A percentile compares a stretch with the other conserved stretches of the same genome.
Evolutionary conservation across 2,113 vertebrate genomes (phyloP).

Genomic region (Aphelocoma coerulescens): DNA sequence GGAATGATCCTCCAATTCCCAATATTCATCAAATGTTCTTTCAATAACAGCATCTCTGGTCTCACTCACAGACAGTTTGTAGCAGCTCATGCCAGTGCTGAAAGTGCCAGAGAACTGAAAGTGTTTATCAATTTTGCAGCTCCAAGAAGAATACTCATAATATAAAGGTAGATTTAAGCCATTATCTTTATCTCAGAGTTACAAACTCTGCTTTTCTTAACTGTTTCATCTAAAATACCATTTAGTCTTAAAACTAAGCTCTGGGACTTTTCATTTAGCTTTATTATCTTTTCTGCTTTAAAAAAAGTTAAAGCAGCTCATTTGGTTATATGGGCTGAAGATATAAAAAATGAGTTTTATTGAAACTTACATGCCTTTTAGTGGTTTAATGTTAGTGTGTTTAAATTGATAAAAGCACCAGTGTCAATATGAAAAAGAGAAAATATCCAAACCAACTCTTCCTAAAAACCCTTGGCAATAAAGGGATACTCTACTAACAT

Average conservation of each 20-base stretch:
- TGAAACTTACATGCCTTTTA: conserved; percentile 7
- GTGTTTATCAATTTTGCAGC: neutral
- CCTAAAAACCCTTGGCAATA: neutral
- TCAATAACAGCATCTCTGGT: neutral
- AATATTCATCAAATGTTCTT: neutral
- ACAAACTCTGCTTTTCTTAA: conserved; percentile 31
- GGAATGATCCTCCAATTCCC: neutral
- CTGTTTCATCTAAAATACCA: conserved; percentile 28
- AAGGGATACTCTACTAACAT: neutral
- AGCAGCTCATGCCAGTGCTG: neutral
- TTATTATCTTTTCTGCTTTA: conserved; percentile 44
- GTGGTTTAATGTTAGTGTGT: neutral
- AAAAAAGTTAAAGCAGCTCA: conserved; percentile 29
- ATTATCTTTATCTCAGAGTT: conserved; percentile 3
- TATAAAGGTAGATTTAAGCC: neutral
- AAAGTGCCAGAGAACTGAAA: neutral
- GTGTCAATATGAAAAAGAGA: conserved; percentile 3
- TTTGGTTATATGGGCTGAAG: conserved; percentile 30
- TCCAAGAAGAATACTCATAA: neutral
- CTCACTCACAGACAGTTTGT: neutral
- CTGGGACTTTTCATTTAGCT: conserved; percentile 50
- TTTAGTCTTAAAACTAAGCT: conserved; percentile 30
- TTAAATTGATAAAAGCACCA: conserved; percentile 29
- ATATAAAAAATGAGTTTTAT: conserved; percentile 23
- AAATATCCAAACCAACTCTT: neutral